Evolutionary conservation across 1,140 invertebrate genomes (phyloP).

Genomic region (Leptopilina boulardi): DNA sequence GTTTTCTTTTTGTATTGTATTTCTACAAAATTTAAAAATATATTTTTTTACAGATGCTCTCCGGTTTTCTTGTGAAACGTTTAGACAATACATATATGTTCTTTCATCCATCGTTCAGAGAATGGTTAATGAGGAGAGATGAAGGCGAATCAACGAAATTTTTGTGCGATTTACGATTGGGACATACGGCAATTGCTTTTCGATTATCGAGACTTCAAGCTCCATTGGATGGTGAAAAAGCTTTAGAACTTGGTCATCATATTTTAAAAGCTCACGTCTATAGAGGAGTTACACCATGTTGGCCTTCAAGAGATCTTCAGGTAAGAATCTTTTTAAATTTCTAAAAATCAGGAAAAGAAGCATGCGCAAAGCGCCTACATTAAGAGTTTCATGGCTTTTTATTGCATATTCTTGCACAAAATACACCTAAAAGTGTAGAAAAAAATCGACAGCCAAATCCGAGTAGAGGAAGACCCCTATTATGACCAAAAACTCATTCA

Average conservation of each 20-base stretch:
- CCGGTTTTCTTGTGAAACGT: conserved; percentile 91
- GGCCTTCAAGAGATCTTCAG: conserved; percentile 72
- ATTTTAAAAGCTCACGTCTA: conserved; percentile 97
- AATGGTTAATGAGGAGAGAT: conserved; percentile 95
- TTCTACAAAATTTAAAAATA: not conserved
- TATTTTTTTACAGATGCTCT: conserved; percentile 77
- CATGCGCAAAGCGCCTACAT: too few relatives aligned
- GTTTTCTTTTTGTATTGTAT: too few relatives aligned
- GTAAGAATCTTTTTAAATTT: too few relatives aligned
- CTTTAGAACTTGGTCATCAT: conserved; percentile 96
- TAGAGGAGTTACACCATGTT: conserved; percentile 74
- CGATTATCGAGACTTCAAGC: conserved; percentile 89
- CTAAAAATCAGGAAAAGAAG: too few relatives aligned
- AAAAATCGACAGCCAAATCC: too few relatives aligned
- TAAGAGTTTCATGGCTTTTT: too few relatives aligned
- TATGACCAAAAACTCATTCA: too few relatives aligned
- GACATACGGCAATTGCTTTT: conserved; percentile 95
- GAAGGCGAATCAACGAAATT: conserved; percentile 94
- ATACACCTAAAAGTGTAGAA: too few relatives aligned
- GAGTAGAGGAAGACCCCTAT: too few relatives aligned
- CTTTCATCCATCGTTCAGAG: conserved; percentile 96
- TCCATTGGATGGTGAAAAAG: conserved; percentile 90
- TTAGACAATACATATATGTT: conserved; percentile 97
- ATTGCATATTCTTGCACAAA: too few relatives aligned
- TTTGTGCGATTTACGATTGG: conserved; percentile 89